Base-by-base conservation (phyloP, 1,140 invertebrate species). In the Ladona fulva region DNA sequence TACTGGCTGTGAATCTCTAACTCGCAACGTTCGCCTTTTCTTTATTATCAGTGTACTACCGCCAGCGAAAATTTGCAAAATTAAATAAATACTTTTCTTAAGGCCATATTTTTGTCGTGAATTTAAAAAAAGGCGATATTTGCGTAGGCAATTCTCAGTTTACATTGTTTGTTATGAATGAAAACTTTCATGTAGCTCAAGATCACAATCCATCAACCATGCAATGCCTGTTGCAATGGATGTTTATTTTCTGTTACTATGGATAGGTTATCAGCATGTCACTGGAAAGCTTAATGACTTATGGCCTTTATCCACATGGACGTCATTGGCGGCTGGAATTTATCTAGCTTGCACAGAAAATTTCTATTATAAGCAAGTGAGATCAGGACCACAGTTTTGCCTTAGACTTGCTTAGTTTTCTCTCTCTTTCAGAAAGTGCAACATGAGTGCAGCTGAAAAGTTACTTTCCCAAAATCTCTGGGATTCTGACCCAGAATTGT, bases 401-500 rank as follows among this genome's bases (percentile, higher is more conserved):
- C 14, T 3, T 66, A 66, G 29, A 66, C n/a, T 66, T 1, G 24
- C n/a, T 75, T 75, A 19, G 8, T 25, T 24, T 19, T 25, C n/a
- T 19, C 6, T 76, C 3, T 42, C 22, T 29, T 37, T 25, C 75
- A 29, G 42, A 1, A 7, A 22, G 24, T 24, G 29, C 25, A 42
- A 14, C 74, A 76, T 76, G 75, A 76, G 75, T 42, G 75, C 24
- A 76, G 75, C 22, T 11, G 25, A 14, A 12, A 76, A 76, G 25
- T 12, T 66, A 19, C 52, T 66, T 66, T 66, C 52, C 52, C 81
- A 87, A 16, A 89, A 91, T 80, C 75, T 95, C 22, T 89, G 89
- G 88, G 90, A 93, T 5, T 88, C 86, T 16, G 97, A 99, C 87
- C 93, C 95, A 0, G 96, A 98, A 85, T 87, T 99, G 24, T 94